Evolutionary conservation across 2,797 vertebrate genomes (phyloP), one percentile per base, ranked within the genome.

Genomic region (Betta splendens): DNA sequence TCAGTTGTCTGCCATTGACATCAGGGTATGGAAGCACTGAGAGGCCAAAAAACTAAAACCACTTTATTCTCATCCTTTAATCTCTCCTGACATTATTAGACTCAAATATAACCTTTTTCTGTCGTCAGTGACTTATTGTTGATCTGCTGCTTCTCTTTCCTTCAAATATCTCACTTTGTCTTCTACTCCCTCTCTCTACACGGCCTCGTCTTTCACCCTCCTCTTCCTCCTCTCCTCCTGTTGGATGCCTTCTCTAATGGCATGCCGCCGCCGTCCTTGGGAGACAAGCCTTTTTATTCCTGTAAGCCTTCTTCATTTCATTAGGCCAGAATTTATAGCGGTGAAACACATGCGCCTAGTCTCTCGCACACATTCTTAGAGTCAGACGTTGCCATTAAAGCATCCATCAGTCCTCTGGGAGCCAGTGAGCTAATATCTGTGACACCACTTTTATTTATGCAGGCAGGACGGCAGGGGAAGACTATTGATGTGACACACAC

Each of bases 271-370:
- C 70, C 72, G 89, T 90, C 90, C 89, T 92, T 91, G 86, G 69
- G 82, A 89, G 80, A 81, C 72, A 51, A 81, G 83, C 75, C 69
- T 87, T 86, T 83, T 87, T 81, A 87, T 87, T 86, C 86, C 85
- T 83, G 89, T 89, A 87, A 90, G 72, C 64, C 81, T 74, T 84
- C 87, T 87, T 84, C 81, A 89, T 84, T 89, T 89, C 80, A 88
- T 89, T 88, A 88, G 76, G 62, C 64, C 35, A 54, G 69, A 80
- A 87, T 87, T 86, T 87, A 89, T 84, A 80, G 81, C 45, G 46
- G 39, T 5, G n/a, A 31, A 32, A 9, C 47, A 28, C n/a, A 36
- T 12, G n/a, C 5, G 29, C 13, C 33, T 17, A n/a, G 5, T 45
- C 43, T 20, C 21, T 32, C 36, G 50, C n/a, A n/a, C 42, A 43